Evolutionary conservation across 2,888 invertebrate genomes (phyloP).

Genomic region (Crematogaster levior): DNA sequence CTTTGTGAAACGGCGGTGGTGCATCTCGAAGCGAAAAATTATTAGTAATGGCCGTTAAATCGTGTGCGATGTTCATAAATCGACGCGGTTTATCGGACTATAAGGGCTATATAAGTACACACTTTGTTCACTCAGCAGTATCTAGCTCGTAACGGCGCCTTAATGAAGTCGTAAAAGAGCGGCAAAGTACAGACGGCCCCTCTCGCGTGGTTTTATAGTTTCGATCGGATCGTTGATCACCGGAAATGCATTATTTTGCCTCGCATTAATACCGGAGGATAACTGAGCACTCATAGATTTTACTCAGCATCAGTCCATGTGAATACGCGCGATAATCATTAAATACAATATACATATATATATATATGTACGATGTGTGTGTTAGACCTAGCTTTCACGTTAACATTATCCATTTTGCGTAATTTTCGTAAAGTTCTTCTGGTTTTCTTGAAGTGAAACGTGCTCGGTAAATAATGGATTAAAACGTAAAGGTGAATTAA

Average conservation of each 20-base stretch:
- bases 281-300: constrained; percentile 25
- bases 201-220: constrained; percentile 52
- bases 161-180: constrained; percentile 74
- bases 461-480: not conserved
- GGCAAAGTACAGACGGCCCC: constrained; percentile 48
- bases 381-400: not conserved
- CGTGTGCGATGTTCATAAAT: constrained; percentile 70
- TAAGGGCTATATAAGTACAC: constrained; percentile 59
- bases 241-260: constrained; percentile 41
- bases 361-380: not conserved
- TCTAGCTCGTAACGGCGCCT: constrained; percentile 70
- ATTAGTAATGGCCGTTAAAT: constrained; percentile 71
- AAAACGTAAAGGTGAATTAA: not conserved
- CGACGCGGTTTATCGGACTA: constrained; percentile 74
- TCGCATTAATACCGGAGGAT: constrained; percentile 29
- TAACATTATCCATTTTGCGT: not conserved
- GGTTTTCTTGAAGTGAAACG: not conserved
- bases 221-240: constrained; percentile 54
- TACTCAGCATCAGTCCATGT: not conserved
- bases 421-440: no score
- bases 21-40: constrained; percentile 58
- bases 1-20: not conserved
- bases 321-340: not conserved
- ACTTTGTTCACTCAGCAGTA: constrained; percentile 71
- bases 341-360: not conserved